A percentile compares a stretch with the other conserved stretches of the same genome.
These are phyloP conservation scores for Tachina fera DNA, from an alignment of 2,888 invertebrate genomes.

Conservation along the genomic window DNA sequence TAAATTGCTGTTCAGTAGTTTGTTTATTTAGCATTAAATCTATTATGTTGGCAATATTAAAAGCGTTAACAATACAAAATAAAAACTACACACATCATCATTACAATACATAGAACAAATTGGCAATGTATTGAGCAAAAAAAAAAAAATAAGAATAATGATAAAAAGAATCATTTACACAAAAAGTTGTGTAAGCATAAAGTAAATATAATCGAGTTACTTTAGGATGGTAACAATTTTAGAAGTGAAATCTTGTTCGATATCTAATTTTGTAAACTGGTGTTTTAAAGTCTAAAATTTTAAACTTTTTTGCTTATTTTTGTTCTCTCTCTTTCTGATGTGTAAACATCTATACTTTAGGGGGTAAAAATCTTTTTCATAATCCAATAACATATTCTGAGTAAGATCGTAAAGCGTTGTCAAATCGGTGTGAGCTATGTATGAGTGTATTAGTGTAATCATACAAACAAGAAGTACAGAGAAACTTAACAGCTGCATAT, in stretches of 20 bases:
- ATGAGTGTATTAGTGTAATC: no score
- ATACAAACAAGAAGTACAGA: no score
- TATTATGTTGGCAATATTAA: conserved; percentile 26
- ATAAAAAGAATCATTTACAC: not conserved
- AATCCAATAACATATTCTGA: no score
- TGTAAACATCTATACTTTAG: no score
- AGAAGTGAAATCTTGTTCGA: not conserved
- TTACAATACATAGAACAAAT: not conserved
- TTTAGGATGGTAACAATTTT: not conserved
- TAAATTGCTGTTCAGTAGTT: conserved; percentile 30
- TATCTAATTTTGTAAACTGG: no score
- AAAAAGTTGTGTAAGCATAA: not conserved
- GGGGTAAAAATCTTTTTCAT: no score
- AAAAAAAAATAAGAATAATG: not conserved
- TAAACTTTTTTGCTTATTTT: no score
- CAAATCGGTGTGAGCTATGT: no score
- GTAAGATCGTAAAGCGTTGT: no score
- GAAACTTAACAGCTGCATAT: no score
- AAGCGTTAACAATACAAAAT: conserved; percentile 19
- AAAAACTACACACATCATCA: not conserved
- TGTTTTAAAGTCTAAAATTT: no score
- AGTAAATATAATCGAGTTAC: not conserved
- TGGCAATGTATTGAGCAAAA: not conserved
- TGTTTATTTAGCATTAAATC: conserved; percentile 51
- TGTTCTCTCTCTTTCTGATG: no score